phyloP scores from a whole-genome alignment of 1,140 invertebrate species.

The Hycleus cichorii region DNA sequence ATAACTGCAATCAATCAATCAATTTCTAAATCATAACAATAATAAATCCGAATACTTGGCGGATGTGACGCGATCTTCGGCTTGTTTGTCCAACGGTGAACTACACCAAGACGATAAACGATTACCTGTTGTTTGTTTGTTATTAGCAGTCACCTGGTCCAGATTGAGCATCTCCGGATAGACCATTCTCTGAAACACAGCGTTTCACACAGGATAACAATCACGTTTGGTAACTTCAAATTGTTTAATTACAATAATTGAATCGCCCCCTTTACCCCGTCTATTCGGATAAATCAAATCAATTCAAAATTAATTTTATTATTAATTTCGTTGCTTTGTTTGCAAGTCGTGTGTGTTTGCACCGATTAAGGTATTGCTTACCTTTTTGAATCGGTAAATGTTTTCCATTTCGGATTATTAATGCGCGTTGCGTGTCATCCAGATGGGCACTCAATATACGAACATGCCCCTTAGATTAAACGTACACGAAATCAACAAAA shows the following conservation, averaged over 20 bases:
- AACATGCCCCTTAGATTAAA: neutral
- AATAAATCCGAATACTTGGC: neutral
- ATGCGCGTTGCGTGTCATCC: slow-evolving; percentile 12
- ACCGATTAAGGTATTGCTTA: slow-evolving; percentile 24
- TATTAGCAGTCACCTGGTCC: slow-evolving; percentile 31
- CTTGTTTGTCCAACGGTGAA: slow-evolving; percentile 30
- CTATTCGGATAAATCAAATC: neutral
- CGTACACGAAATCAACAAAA: too few species aligned
- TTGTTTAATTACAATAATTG: neutral
- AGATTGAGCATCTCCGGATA: slow-evolving; percentile 38
- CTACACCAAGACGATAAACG: slow-evolving; percentile 30
- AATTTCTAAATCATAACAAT: neutral
- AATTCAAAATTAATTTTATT: neutral
- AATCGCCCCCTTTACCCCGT: neutral
- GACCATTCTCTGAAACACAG: slow-evolving; percentile 35
- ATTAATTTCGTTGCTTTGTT: neutral
- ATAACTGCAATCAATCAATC: slow-evolving; percentile 16
- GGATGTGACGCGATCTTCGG: neutral
- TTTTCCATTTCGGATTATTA: slow-evolving; percentile 38
- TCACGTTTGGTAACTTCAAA: neutral
- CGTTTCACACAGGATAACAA: neutral
- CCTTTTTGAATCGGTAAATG: slow-evolving; percentile 41
- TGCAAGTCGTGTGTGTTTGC: slow-evolving; percentile 2
- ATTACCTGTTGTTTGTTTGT: slow-evolving; percentile 8
- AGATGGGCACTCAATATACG: slow-evolving; percentile 7